These are phyloP conservation scores for Caenorhabditis brenneri DNA, from an alignment of 1,140 invertebrate species.

Conservation along the genomic window DNA sequence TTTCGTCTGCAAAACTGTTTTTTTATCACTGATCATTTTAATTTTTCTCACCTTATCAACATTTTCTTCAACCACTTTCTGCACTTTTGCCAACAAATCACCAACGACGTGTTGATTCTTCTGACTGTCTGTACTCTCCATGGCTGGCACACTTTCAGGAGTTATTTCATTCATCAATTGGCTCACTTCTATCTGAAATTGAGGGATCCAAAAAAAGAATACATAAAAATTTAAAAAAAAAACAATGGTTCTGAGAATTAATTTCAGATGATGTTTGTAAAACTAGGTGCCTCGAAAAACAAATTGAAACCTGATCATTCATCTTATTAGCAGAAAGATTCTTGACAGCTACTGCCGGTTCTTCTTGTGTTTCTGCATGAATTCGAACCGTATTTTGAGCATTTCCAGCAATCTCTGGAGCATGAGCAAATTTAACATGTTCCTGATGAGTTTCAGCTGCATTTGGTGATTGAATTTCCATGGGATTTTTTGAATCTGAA, in stretches of 20 bases:
- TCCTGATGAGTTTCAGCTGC: constrained; percentile 10
- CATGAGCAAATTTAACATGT: constrained; percentile 9
- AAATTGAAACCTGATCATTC: constrained; percentile 40
- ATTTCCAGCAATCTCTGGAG: constrained; percentile 13
- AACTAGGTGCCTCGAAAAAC: too few relatives aligned
- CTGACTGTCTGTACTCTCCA: constrained; percentile 12
- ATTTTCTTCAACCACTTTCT: constrained; percentile 12
- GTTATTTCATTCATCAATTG: constrained; percentile 32
- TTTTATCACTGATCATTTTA: background rate
- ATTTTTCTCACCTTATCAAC: background rate
- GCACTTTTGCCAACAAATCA: constrained; percentile 29
- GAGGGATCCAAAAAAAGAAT: too few relatives aligned
- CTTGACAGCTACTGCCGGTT: background rate
- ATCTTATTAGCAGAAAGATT: constrained; percentile 7
- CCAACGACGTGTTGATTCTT: background rate
- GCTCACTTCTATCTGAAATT: constrained; percentile 11
- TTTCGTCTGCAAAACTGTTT: background rate
- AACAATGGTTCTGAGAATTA: too few relatives aligned
- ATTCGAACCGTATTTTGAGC: background rate
- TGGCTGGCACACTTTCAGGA: constrained; percentile 16
- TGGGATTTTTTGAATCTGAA: background rate
- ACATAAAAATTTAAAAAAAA: background rate
- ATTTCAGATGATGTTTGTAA: too few relatives aligned
- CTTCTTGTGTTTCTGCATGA: constrained; percentile 14
- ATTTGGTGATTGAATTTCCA: background rate